Evolutionary conservation across 2,888 invertebrate genomes (phyloP), one percentile per base, ranked within the genome.

Genomic region (Apamea anceps): DNA sequence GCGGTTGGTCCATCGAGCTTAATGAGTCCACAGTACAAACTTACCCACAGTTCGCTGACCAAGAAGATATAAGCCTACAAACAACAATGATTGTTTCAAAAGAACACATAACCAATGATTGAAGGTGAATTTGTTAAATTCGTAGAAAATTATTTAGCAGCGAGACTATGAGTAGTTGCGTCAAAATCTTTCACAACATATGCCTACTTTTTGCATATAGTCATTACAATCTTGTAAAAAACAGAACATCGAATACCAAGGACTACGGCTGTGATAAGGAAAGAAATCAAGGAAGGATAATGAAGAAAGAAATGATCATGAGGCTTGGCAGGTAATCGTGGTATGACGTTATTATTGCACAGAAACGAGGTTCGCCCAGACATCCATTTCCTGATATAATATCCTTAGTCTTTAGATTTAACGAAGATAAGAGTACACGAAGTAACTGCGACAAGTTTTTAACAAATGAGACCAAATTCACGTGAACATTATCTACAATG

Each of bases 71-170:
- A 57, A 25, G 25, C n/a, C 4, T 57, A 57, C 5, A 37, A 67
- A 48, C 21, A 28, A 72, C 32, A 77, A 73, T 72, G 15, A 67
- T 18, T 65, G 60, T 77, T 77, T 71, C 42, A 60, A 72, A 74
- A 84, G 15, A 77, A 54, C 28, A 72, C 48, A 66, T 71, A 70
- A 60, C 18, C 37, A 74, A 89, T 76, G 60, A 81, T 71, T 82
- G 82, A 81, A 85, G 87, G 82, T 78, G 72, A 73, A 83, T 86
- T 72, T 65, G 75, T 76, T 75, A 80, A 80, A 88, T 81, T 82
- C 71, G 72, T 81, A 65, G 84, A 79, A 87, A 89, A 90, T 87
- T 79, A 82, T 87, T 89, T 87, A 82, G 74, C 68, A n/a, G 70
- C 57, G 57, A 12, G 45, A 66, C 54, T 79, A 80, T 79, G 32